Evolutionary conservation across 2,113 vertebrate species (phyloP), one percentile per base, ranked within the genome.

Genomic region (Protomyctophum bolini): DNA sequence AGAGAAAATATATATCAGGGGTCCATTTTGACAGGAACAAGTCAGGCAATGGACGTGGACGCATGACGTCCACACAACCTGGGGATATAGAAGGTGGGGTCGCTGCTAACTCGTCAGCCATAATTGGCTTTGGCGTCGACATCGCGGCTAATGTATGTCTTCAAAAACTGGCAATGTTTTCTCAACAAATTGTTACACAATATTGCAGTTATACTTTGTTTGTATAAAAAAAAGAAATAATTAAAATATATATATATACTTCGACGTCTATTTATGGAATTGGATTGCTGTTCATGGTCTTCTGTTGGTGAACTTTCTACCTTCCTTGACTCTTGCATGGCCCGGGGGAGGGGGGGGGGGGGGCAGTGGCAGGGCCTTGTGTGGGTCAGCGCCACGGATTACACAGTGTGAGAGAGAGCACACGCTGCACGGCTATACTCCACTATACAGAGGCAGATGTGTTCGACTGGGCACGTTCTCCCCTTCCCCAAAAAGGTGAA

Each of bases 171-270:
- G 68, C 65, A 21, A 6, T 47, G 76, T 75, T 83, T 75, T 73
- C 77, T 79, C 68, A 73, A 86, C 84, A 89, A 91, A 91, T 90
- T 87, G 86, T 51, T 64, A 65, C 66, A 72, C 81, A 90, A 86
- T 66, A 74, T 64, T 55, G 55, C 80, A 57, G 67, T 85, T 51
- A 55, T 51, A 55, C 82, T 83, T 76, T 52, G 62, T 86, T 75
- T 69, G 73, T 66, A 65, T 51, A 66, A 57, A 79, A 54, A 54
- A 55, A 79, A 21, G 21, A 21, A 21, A 41, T 41, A 41, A 41
- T 41, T 4, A 41, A 41, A 41, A 21, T 21, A 21, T n/a, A n/a
- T n/a, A 21, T 21, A 21, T n/a, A 21, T 21, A 81, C 77, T 80
- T 75, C 51, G 58, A 52, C 63, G 28, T 76, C 51, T 46, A 55